Percentiles rank a stretch among this genome's conserved stretches.
phyloP scores from a whole-genome alignment of 1,140 invertebrate genomes.

The Globodera rostochiensis region DNA sequence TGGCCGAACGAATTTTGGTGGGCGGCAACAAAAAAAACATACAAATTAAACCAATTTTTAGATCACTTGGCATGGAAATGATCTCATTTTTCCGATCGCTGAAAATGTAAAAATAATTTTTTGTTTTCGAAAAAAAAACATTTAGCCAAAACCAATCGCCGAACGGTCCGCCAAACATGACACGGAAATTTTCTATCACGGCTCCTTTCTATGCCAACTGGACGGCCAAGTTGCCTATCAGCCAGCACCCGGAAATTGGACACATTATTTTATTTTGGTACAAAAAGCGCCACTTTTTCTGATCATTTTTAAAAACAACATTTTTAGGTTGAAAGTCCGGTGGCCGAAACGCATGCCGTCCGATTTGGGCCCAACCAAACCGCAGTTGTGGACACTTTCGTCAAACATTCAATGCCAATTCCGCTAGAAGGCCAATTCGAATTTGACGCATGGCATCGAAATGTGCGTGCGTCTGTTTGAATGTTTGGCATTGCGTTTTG shows the following conservation, averaged over 20 bases:
- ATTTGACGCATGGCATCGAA: slow-evolving; percentile 44
- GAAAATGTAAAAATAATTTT: slow-evolving; percentile 23
- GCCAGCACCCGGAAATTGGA: slow-evolving; percentile 17
- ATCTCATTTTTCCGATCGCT: slow-evolving; percentile 37
- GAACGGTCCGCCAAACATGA: slow-evolving; percentile 34
- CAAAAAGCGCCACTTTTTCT: not conserved
- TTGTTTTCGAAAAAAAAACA: not conserved
- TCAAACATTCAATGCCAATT: slow-evolving; percentile 56
- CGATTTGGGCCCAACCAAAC: slow-evolving; percentile 43
- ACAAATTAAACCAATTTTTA: not conserved
- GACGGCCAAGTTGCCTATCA: slow-evolving; percentile 43
- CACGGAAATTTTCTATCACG: slow-evolving; percentile 30
- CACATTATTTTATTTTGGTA: slow-evolving; percentile 28
- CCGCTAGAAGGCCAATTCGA: slow-evolving; percentile 37
- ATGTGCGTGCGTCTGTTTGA: slow-evolving; percentile 25
- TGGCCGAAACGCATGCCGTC: slow-evolving; percentile 45
- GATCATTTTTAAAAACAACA: not conserved
- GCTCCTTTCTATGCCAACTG: slow-evolving; percentile 34
- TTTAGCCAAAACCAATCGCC: slow-evolving; percentile 29
- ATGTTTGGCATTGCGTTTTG: not conserved
- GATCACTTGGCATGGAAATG: slow-evolving; percentile 30
- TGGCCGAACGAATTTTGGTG: slow-evolving; percentile 36
- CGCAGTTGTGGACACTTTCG: slow-evolving; percentile 47
- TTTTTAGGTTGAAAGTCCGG: slow-evolving; percentile 38
- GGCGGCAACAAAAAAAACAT: not conserved